Base-by-base conservation (phyloP, 2,797 vertebrate species). In the Clarias pachynema region DNA sequence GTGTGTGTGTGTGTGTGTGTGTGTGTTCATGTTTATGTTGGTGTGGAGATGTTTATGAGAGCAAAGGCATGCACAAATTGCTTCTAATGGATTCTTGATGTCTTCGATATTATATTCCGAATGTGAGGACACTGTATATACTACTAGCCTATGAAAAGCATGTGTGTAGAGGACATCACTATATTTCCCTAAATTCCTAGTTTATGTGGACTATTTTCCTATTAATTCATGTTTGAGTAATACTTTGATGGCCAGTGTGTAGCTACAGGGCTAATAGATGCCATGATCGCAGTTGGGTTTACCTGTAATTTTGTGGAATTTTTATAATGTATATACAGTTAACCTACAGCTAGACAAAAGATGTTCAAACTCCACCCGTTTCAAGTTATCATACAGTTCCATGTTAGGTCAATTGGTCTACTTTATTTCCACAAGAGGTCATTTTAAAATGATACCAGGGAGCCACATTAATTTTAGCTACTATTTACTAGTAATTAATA, bases 51-150 rank as follows among this genome's bases (percentile, higher is more conserved):
- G 37, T 53, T 57, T n/a, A 29, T 29, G 26, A 31, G 20, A 59
- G 49, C 16, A 57, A 40, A 37, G 15, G 16, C 60, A 22, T 26
- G 24, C 57, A 73, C 18, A 40, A 83, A 83, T 63, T 29, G 31
- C 57, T 73, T 83, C 34, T 72, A 60, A 82, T 72, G 34, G 34
- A 73, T 82, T 82, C 56, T 72, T 57, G 72, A 68, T 49, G 57
- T 44, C 68, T 84, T 34, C 34, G 79, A 40, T 59, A 10, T 68
- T 63, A 40, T 59, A 10, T 78, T 53, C 18, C 53, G 44, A 53
- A 81, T 22, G 26, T 56, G 40, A 79, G 69, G 31, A 75, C n/a
- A 49, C 66, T 49, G 57, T 29, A 29, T 34, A 37, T 70, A 70
- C 12, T 74, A n/a, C 4, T 75, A 18, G 16, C 3, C 37, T 20